Percentiles rank a stretch among this genome's conserved stretches.
Conservation (phyloP, 2,888 invertebrate species). For the Pollenia labialis region DNA sequence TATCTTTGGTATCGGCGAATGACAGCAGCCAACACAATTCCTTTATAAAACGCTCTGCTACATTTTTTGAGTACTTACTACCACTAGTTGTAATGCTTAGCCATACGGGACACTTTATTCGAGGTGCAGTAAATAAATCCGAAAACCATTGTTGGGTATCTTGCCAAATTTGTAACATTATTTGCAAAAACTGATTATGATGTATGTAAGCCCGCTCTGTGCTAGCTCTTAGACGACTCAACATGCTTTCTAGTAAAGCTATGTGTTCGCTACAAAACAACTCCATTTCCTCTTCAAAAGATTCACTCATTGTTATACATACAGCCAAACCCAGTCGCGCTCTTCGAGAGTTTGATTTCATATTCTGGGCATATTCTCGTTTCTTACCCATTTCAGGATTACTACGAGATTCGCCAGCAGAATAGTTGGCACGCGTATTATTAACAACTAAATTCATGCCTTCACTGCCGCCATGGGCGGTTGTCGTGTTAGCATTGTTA, state of each 20-base stretch:
- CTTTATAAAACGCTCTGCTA: constrained; percentile 85
- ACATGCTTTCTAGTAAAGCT: constrained; percentile 89
- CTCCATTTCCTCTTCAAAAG: constrained; percentile 88
- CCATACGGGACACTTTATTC: constrained; percentile 88
- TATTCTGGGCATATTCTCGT: constrained; percentile 70
- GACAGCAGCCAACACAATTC: constrained; percentile 88
- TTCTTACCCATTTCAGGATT: constrained; percentile 83
- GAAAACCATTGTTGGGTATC: constrained; percentile 85
- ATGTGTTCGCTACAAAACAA: constrained; percentile 92
- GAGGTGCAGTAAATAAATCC: constrained; percentile 88
- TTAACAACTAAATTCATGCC: constrained; percentile 81
- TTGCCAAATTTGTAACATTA: constrained; percentile 85
- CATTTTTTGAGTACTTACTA: constrained; percentile 82
- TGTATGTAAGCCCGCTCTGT: constrained; percentile 88
- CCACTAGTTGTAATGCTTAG: constrained; percentile 85
- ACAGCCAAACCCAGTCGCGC: constrained; percentile 89
- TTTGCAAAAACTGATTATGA: constrained; percentile 83
- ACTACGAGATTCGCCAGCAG: constrained; percentile 81
- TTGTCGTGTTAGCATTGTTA: constrained; percentile 78
- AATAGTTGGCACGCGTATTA: constrained; percentile 79
- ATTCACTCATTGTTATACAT: constrained; percentile 86
- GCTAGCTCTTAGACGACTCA: constrained; percentile 88
- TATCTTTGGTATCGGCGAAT: constrained; percentile 92
- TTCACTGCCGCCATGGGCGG: constrained; percentile 81
- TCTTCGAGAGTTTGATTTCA: constrained; percentile 76